Base-by-base conservation (phyloP, 1,140 invertebrate genomes). In the Sinonovacula constricta region DNA sequence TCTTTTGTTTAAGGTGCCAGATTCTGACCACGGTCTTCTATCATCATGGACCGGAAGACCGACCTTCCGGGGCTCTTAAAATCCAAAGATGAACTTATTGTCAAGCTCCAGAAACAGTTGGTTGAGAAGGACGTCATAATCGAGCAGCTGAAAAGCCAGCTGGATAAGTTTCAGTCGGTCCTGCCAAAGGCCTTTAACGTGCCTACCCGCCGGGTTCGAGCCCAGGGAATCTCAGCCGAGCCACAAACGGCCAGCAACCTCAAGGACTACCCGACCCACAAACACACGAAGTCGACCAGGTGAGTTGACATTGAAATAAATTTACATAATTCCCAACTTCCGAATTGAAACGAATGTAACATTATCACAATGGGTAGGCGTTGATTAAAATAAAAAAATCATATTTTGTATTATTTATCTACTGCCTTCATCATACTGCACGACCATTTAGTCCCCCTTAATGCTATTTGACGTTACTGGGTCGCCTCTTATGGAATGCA, bases 151-250 rank as follows among this genome's bases (percentile, higher is more conserved):
- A 93, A 94, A 54, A 97, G 96, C 75, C 96, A 98, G 88, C 92
- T 98, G 85, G 97, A 98, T 89, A 98, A 98, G 89, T 97, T 97
- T 91, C 95, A 97, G 88, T 97, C 95, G 85, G 95, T 98, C 15
- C 93, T 98, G 82, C 95, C 95, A 2, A 95, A 94, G 71, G 88
- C 80, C 30, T 62, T 88, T 93, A 79, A 28, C 51, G n/a, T n/a
- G n/a, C 85, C 81, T 0, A 84, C 86, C 83, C 91, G 95, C 84
- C 95, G 95, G 84, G 95, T 96, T 87, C 92, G 97, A 71, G 96
- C 96, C 10, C 95, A 96, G 91, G 97, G 97, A 67, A 98, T 98
- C 80, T 98, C 97, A 0, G 97, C 97, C 33, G 97, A 98, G 85
- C 97, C 97, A 0, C 96, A 95, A 85, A 94, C 93, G 66, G 93